phyloP scores from a whole-genome alignment of 1,140 invertebrate species.

The Neomicropteryx cornuta region DNA sequence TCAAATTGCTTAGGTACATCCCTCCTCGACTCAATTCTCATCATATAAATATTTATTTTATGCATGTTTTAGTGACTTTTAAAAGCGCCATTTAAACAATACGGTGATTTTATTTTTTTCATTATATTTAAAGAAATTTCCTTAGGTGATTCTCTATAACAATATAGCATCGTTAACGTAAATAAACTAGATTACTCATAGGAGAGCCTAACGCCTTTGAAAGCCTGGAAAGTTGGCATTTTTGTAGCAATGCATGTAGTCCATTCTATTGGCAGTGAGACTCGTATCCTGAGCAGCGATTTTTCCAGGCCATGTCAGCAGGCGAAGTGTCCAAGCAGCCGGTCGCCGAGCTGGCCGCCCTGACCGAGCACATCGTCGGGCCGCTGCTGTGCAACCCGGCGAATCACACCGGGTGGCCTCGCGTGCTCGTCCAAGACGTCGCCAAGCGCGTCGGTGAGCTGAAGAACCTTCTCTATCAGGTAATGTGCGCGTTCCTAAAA shows the following conservation, averaged over 20 bases:
- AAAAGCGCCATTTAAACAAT: too few relatives aligned
- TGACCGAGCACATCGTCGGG: slow-evolving; percentile 71
- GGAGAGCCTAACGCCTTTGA: background rate
- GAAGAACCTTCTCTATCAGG: slow-evolving; percentile 63
- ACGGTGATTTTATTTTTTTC: too few relatives aligned
- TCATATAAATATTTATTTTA: too few relatives aligned
- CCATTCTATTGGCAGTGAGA: background rate
- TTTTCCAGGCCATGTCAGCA: slow-evolving; percentile 42
- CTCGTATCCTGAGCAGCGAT: background rate
- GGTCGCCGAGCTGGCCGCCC: slow-evolving; percentile 63
- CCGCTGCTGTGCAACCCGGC: slow-evolving; percentile 57
- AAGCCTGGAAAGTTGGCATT: background rate
- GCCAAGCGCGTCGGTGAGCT: slow-evolving; percentile 62
- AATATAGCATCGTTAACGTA: background rate
- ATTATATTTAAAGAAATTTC: too few relatives aligned
- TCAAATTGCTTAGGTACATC: too few relatives aligned
- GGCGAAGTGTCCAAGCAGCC: slow-evolving; percentile 72
- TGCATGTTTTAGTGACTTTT: too few relatives aligned
- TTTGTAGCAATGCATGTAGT: background rate
- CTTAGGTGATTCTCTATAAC: background rate
- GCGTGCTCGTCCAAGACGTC: slow-evolving; percentile 63
- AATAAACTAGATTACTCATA: background rate
- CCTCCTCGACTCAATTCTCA: too few relatives aligned
- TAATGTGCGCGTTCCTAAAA: too few relatives aligned
- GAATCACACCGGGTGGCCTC: slow-evolving; percentile 66